Conservation (phyloP, 2,797 vertebrate genomes). For the Poecilia gillii region DNA sequence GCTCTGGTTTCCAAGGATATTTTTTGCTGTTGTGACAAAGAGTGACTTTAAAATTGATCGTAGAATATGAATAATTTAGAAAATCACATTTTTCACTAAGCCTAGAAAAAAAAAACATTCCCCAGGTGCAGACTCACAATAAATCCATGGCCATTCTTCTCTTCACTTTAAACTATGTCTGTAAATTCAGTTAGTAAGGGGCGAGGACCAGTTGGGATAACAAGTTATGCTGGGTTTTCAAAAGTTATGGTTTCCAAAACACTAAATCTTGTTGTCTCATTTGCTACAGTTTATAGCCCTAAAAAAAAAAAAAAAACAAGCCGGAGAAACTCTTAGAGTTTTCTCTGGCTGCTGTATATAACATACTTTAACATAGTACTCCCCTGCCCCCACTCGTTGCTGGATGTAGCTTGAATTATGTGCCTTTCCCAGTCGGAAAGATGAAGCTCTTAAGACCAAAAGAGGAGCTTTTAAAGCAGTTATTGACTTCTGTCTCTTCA, state of each 20-base stretch:
- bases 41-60: not conserved
- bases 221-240: not conserved
- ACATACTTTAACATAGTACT: not conserved
- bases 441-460: conserved; percentile 62
- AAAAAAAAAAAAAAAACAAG: not conserved
- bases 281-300: not conserved
- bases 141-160: not conserved
- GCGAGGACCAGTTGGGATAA: not conserved
- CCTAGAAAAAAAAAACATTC: not conserved
- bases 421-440: conserved; percentile 52
- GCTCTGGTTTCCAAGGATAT: not conserved
- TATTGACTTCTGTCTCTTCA: conserved; percentile 75
- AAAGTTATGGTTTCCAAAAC: not conserved
- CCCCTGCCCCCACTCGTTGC: not conserved
- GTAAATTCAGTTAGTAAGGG: not conserved
- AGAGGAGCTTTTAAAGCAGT: conserved; percentile 71
- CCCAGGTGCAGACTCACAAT: not conserved
- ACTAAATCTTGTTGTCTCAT: not conserved
- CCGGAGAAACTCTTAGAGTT: not conserved
- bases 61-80: not conserved
- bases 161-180: not conserved
- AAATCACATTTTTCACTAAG: not conserved
- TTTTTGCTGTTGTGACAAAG: not conserved
- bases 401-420: conserved; percentile 5
- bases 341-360: not conserved